Conservation (phyloP, 2,113 vertebrate genomes). For the Cebidichthys violaceus region DNA sequence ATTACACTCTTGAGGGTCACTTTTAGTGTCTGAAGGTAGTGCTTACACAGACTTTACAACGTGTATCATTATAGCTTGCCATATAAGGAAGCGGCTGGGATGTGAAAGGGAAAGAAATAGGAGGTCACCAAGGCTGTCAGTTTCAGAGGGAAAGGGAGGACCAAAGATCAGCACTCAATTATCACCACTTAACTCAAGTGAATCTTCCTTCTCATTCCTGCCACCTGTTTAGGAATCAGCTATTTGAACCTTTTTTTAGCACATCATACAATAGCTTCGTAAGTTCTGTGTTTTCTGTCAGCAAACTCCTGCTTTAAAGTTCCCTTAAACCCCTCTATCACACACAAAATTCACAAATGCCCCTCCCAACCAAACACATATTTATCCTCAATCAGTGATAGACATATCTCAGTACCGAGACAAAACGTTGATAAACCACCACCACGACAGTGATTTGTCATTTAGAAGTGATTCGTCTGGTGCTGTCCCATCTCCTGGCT, state of each 20-base stretch:
- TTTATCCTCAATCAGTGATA: conserved; percentile 54
- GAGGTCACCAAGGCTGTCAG: conserved; percentile 84
- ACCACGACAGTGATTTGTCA: conserved; percentile 73
- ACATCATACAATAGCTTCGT: conserved; percentile 9
- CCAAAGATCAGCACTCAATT: conserved; percentile 83
- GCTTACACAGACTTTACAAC: conserved; percentile 90
- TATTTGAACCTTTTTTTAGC: conserved; percentile 9
- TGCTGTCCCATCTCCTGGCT: conserved; percentile 75
- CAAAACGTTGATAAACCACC: conserved; percentile 57
- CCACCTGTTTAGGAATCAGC: conserved; percentile 53
- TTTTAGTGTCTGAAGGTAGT: conserved; percentile 83
- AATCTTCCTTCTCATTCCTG: conserved; percentile 39
- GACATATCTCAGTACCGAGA: conserved; percentile 46
- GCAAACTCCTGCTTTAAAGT: conserved; percentile 27
- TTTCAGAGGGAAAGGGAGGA: conserved; percentile 82
- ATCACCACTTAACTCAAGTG: conserved; percentile 64
- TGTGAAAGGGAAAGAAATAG: conserved; percentile 88
- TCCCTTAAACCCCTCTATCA: conserved; percentile 4
- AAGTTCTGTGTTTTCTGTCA: conserved; percentile 22
- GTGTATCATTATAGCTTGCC: conserved; percentile 91
- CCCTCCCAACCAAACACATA: conserved; percentile 34
- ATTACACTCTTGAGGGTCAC: conserved; percentile 83
- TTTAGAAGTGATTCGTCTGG: conserved; percentile 70
- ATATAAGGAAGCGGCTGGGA: conserved; percentile 87
- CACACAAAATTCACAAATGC: conserved; percentile 33